phyloP scores from a whole-genome alignment of 2,113 vertebrate species.

The Esox niger region DNA sequence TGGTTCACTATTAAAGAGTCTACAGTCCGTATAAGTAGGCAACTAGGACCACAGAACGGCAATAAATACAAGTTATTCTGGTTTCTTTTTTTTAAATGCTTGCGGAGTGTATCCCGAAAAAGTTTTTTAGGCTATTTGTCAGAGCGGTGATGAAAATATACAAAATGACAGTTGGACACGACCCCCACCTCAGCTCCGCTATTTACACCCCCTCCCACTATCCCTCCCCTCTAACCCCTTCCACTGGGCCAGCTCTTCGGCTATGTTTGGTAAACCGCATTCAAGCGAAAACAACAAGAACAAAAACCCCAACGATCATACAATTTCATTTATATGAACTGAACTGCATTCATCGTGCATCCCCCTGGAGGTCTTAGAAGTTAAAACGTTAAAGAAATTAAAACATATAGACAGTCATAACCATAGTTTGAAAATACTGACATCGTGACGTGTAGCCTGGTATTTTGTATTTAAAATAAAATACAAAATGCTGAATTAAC shows the following conservation, averaged over 20 bases:
- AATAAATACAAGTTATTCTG: conserved; percentile 84
- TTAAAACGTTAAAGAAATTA: conserved; percentile 62
- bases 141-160: conserved; percentile 66
- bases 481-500: conserved; percentile 14
- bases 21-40: conserved; percentile 45
- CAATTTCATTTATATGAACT: no score
- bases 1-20: conserved; percentile 57
- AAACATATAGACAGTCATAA: conserved; percentile 61
- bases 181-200: conserved; percentile 22
- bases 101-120: conserved; percentile 52
- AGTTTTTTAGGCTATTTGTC: conserved; percentile 53
- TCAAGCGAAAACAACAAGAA: conserved; percentile 37
- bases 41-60: conserved; percentile 54
- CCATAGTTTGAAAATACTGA: conserved; percentile 53
- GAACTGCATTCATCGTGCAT: conserved; percentile 40
- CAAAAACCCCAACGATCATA: conserved; percentile 38
- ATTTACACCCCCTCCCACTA: not conserved
- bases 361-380: conserved; percentile 61
- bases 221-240: conserved; percentile 23
- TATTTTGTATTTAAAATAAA: conserved; percentile 36
- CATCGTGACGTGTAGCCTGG: conserved; percentile 29
- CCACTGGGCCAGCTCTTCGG: conserved; percentile 19
- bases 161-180: conserved; percentile 48
- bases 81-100: conserved; percentile 56
- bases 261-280: conserved; percentile 68